A percentile compares a stretch with the other conserved stretches of the same genome.
These are phyloP conservation scores for Drosophila punjabiensis DNA, from an alignment of 1,140 invertebrate species.

Conservation along the genomic window DNA sequence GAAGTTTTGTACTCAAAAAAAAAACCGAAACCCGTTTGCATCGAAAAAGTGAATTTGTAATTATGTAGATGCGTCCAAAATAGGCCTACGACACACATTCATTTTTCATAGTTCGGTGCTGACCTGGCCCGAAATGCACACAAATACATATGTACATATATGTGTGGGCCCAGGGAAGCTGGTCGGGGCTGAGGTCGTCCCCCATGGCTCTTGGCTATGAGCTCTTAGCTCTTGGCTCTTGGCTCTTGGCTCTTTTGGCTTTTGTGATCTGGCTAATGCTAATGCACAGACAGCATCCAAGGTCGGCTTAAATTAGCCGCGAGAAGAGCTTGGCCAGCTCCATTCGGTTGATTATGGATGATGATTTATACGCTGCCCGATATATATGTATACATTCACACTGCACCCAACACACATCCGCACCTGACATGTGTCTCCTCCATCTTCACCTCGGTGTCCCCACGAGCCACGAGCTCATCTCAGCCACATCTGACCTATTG, in stretches of 20 bases:
- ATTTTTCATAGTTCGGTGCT: slow-evolving; percentile 42
- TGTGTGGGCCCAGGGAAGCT: slow-evolving; percentile 42
- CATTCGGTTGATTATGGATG: slow-evolving; percentile 54
- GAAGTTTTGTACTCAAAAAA: slow-evolving; percentile 32
- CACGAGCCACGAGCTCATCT: slow-evolving; percentile 15
- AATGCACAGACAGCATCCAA: slow-evolving; percentile 70
- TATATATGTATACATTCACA: slow-evolving; percentile 47
- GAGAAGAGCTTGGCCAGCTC: slow-evolving; percentile 51
- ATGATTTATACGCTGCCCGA: slow-evolving; percentile 51
- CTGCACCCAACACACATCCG: slow-evolving; percentile 20
- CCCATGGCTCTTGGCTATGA: slow-evolving; percentile 48
- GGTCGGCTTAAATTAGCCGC: slow-evolving; percentile 72
- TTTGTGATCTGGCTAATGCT: slow-evolving; percentile 77
- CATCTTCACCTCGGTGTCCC: neutral
- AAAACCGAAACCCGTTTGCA: slow-evolving; percentile 65
- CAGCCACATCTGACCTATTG: slow-evolving; percentile 52
- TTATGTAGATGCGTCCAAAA: slow-evolving; percentile 41
- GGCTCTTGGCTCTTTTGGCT: slow-evolving; percentile 66
- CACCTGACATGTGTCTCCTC: slow-evolving; percentile 21
- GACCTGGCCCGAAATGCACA: slow-evolving; percentile 54
- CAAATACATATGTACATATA: neutral
- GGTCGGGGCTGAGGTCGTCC: slow-evolving; percentile 56
- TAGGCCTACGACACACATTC: slow-evolving; percentile 62
- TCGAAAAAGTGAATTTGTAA: slow-evolving; percentile 60
- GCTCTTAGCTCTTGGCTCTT: slow-evolving; percentile 38